Base-by-base conservation (phyloP, 37 sponge, comb jelly and placozoan genomes). In the Halisarca cf. caerulea region DNA sequence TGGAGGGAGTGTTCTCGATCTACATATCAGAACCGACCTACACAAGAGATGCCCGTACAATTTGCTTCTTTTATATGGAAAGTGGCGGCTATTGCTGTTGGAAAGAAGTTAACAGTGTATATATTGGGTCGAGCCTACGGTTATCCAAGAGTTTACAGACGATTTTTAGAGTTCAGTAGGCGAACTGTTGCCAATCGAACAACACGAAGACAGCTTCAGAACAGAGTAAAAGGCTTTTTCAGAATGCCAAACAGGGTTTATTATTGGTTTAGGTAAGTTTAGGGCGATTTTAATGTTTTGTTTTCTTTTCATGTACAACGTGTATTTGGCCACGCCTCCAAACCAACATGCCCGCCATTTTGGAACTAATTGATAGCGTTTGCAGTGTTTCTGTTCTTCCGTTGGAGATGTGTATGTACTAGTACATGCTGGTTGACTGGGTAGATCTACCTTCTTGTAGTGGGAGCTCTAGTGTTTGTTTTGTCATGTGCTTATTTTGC, bases 91-190 rank as follows among this genome's bases (percentile, higher is more conserved):
- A 37, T 92, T 18, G 90, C 91, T 34, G 14, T 89, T 24, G 87
- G 83, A 3, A 92, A 92, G 80, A 92, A 92, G 66, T 66, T 77
- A 14, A 80, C 90, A 0, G 40, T 92, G 33, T 92, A 92, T 72
- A 36, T 78, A n/a, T 45, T 92, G 14, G 93, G 91, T 30, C 68
- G 91, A 53, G 90, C 72, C 28, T 92, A 92, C 86, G 93, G 93
- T 4, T 92, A 68, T 44, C 93, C 93, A 7, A 64, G 91, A 4
- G 36, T 92, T 36, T 92, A 89, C 77, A 58, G 90, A 28, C 41
- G 93, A 4, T 39, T 92, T 25, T 6, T 86, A 38, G 87, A 89
- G 62, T 84, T 82, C 74, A 92, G 86, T 41, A 75, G 75, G 44
- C 24, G 86, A 15, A 58, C 62, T 2, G 59, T 86, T 0, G 27